Percentiles rank a stretch among this genome's conserved stretches.
phyloP scores from a whole-genome alignment of 2,888 invertebrate genomes.

The Lepidochitona cinerea region DNA sequence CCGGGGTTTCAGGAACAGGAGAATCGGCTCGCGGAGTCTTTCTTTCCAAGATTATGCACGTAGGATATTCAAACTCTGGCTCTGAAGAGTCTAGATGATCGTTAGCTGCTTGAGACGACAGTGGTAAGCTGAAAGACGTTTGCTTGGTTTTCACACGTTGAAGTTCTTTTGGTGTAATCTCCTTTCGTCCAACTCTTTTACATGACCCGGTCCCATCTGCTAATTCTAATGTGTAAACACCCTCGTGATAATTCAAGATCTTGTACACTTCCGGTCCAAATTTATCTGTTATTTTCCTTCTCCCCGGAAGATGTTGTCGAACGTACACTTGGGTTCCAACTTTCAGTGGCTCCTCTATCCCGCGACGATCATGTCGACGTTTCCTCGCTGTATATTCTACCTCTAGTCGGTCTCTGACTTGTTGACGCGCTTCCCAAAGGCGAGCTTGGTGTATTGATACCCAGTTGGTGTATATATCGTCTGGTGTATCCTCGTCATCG shows the following conservation, averaged over 20 bases:
- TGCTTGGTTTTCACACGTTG: too few species aligned
- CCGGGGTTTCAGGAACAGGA: too few species aligned
- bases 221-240: not conserved
- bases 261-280: not conserved
- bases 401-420: not conserved
- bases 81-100: too few species aligned
- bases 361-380: not conserved
- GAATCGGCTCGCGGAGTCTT: too few species aligned
- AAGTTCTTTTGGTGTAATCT: not conserved
- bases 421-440: not conserved
- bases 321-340: not conserved
- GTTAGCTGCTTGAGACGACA: too few species aligned
- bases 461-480: not conserved
- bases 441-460: not conserved
- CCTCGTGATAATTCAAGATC: not conserved
- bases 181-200: not conserved
- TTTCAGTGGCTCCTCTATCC: not conserved
- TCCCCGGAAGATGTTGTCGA: not conserved
- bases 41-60: too few species aligned
- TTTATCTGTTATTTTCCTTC: not conserved
- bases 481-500: not conserved
- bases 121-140: too few species aligned
- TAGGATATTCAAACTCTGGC: too few species aligned
- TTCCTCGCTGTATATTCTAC: not conserved
- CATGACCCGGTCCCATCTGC: not conserved